Evolutionary conservation across 2,888 invertebrate genomes (phyloP).

Genomic region (Helobdella robusta): DNA sequence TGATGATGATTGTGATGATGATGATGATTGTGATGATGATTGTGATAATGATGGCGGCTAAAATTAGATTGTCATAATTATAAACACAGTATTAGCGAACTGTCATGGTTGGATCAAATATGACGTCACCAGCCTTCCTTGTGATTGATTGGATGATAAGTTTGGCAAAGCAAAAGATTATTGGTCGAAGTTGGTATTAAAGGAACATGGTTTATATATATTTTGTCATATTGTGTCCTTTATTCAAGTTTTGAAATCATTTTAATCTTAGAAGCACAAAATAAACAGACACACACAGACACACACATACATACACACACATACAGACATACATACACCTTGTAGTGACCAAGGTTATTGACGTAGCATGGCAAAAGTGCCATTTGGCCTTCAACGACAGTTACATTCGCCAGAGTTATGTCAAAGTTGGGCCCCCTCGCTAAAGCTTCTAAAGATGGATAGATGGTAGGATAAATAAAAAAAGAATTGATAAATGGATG

Average conservation of each 20-base stretch:
- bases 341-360: slow-evolving; percentile 8
- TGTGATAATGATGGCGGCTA: no score
- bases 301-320: neutral
- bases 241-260: no score
- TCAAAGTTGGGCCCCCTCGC: slow-evolving; percentile 4
- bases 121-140: neutral
- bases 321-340: neutral
- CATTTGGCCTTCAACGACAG: slow-evolving; percentile 10
- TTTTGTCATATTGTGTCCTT: no score
- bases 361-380: slow-evolving; percentile 15
- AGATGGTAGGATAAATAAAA: neutral
- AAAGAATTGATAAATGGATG: neutral
- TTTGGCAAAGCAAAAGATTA: neutral
- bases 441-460: neutral
- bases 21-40: no score
- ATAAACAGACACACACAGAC: slow-evolving; percentile 12
- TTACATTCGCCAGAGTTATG: slow-evolving; percentile 14
- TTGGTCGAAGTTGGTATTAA: neutral
- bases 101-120: no score
- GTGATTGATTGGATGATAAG: neutral
- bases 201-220: no score
- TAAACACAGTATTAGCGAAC: no score
- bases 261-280: slow-evolving; percentile 5
- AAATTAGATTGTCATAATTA: no score
- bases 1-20: no score